Evolutionary conservation across 2,888 invertebrate genomes (phyloP), one percentile per base, ranked within the genome.

Genomic region (Tipula confusa): DNA sequence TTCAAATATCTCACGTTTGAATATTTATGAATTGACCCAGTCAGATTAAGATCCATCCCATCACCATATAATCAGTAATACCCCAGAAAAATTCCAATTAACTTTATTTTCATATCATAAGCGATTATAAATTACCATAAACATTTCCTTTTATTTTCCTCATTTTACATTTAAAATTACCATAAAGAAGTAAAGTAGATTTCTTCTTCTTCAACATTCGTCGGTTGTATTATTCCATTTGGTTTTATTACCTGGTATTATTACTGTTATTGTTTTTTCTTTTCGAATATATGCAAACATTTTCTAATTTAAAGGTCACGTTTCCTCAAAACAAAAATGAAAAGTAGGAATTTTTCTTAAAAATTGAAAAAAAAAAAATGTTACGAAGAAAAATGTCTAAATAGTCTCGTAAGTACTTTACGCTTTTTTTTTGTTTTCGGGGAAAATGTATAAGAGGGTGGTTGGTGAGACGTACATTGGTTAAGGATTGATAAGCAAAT

Each of bases 361-460:
- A 64, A 64, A 64, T 64, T 64, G 64, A 64, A 64, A 64, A 24
- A 64, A 64, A 64, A 64, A 64, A 64, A 64, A 24, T 43, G n/a
- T 9, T n/a, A 43, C 18, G 64, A 64, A 11, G 64, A 24, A 64
- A 64, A 24, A 64, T 64, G 64, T 64, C 64, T 64, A 64, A 64
- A 64, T 64, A 64, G 64, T 64, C 64, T 64, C 64, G 64, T 64
- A 64, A 64, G 64, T 64, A 64, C 64, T 24, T 64, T 64, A 64
- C 64, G 64, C 64, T 64, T 24, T 64, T 13, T 64, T 64, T 43
- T n/a, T n/a, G n/a, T 31, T 7, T 31, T 31, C 31, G 31, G n/a
- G n/a, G 18, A 24, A 64, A 64, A 24, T 33, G 11, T 9, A 33
- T 24, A 24, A 64, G 18, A 24, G 24, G 64, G 64, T 64, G 64